Evolutionary conservation across 2,888 invertebrate genomes (phyloP).

Genomic region (Habroteleia sp.): DNA sequence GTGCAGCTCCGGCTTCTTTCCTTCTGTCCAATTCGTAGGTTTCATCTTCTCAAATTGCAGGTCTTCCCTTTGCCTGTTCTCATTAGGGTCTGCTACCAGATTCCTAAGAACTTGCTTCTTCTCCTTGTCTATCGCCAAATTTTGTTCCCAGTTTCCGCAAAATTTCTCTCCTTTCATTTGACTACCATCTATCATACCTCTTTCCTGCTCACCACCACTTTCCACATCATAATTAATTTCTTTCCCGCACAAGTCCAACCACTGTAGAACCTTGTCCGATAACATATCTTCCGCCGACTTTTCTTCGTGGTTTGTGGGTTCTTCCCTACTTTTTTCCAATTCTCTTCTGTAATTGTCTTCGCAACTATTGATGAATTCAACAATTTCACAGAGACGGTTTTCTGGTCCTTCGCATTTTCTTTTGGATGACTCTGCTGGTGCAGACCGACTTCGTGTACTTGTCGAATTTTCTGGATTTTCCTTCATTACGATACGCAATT

Average conservation of each 20-base stretch:
- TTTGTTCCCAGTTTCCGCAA: too few relatives aligned
- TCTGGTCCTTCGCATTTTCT: neutral
- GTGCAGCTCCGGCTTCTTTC: too few relatives aligned
- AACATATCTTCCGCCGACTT: constrained; percentile 77
- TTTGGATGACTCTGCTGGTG: constrained; percentile 64
- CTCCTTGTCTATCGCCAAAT: too few relatives aligned
- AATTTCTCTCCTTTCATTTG: too few relatives aligned
- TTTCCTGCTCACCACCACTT: too few relatives aligned
- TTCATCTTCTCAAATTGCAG: too few relatives aligned
- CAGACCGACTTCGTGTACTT: constrained; percentile 69
- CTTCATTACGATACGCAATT: constrained; percentile 72
- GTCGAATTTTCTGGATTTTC: constrained; percentile 63
- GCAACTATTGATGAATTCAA: constrained; percentile 40
- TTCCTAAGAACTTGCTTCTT: too few relatives aligned
- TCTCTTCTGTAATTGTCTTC: constrained; percentile 16
- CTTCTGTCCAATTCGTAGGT: too few relatives aligned
- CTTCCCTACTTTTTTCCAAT: constrained; percentile 6
- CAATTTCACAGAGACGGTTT: constrained; percentile 23
- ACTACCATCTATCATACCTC: too few relatives aligned
- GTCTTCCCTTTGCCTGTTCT: too few relatives aligned
- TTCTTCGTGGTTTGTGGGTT: neutral
- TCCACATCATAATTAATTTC: constrained; percentile 74
- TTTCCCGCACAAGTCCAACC: constrained; percentile 89
- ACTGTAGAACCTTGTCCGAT: constrained; percentile 89
- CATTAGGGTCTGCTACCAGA: too few relatives aligned